phyloP scores from a whole-genome alignment of 1,140 invertebrate species.

The Archivesica marissinica region DNA sequence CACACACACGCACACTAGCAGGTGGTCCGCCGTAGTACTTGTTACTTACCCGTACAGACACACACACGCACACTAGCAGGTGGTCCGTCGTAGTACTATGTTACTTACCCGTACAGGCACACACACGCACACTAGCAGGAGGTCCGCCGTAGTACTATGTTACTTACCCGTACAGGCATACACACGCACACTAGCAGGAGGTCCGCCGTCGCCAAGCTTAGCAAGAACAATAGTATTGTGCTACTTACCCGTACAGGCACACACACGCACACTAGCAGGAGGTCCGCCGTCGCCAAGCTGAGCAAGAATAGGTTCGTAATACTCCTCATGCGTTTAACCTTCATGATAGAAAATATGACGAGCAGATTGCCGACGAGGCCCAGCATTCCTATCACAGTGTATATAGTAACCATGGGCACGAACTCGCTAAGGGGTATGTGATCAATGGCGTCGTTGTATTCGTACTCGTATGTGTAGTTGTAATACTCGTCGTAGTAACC shows the following conservation, averaged over 20 bases:
- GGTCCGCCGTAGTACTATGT: conserved; percentile 90
- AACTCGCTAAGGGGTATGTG: conserved; percentile 86
- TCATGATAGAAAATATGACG: conserved; percentile 64
- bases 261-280: conserved; percentile 89
- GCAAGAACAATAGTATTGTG: conserved; percentile 87
- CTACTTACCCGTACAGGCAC: conserved; percentile 86
- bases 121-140: conserved; percentile 89
- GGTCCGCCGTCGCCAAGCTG: conserved; percentile 89
- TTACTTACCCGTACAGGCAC: conserved; percentile 87
- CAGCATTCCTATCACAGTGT: conserved; percentile 85
- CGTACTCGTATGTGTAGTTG: conserved; percentile 63
- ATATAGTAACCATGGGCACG: conserved; percentile 86
- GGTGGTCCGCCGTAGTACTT: conserved; percentile 89
- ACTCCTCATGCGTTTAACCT: conserved; percentile 65
- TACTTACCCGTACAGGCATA: conserved; percentile 87
- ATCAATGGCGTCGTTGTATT: conserved; percentile 39
- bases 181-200: conserved; percentile 90
- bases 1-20: conserved; percentile 90
- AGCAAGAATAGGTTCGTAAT: conserved; percentile 87
- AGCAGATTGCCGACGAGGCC: conserved; percentile 66
- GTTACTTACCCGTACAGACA: conserved; percentile 86
- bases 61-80: conserved; percentile 89
- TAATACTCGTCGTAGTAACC: conserved; percentile 19
- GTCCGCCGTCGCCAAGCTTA: conserved; percentile 89
- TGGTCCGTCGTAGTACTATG: conserved; percentile 90